Base-by-base conservation (phyloP, 2,888 invertebrate species). In the Sericinus montela region DNA sequence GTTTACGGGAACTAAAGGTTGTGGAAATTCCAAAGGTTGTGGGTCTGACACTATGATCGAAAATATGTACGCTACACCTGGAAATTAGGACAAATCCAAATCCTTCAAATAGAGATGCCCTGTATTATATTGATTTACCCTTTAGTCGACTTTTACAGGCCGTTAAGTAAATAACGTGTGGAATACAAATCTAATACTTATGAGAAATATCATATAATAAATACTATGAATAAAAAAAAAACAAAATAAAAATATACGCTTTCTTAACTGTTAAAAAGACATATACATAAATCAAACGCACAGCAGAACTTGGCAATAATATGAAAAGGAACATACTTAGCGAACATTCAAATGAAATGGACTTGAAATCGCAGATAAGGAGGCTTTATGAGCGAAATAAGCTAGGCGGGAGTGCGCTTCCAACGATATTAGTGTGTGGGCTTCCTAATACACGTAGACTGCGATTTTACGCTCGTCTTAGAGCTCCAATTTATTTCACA, bases 331-430 rank as follows among this genome's bases (percentile, higher is more conserved):
- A 48, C 45, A 42, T 49, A 51, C 45, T 45, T 51, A 48, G 45
- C 48, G 49, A 45, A 45, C 49, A 45, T 49, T 83, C 82, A 84
- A 82, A 83, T 80, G 81, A 79, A 85, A 85, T 84, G 83, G 81
- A 76, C 75, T 74, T 74, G 81, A 85, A 83, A 81, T 82, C 76
- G 74, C 71, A 80, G 81, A 84, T 84, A 84, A 80, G 76, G 67
- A 72, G 72, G 77, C 73, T 78, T 79, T 43, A 78, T 75, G 73
- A 72, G 72, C 67, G 75, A 74, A 76, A 80, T 73, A 69, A 71
- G 72, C 58, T 60, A 59, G 65, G 54, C 52, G 49, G 52, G 56
- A 44, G 50, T 38, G 47, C 29, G 32, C 39, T 28, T 28, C 43
- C 15, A 28, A 36, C n/a, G 35, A 62, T 67, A 64, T 65, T 65